Percentiles rank a stretch among this genome's conserved stretches.
These are phyloP conservation scores for Dusona sp. DNA, from an alignment of 2,888 invertebrate genomes.

Conservation along the genomic window DNA sequence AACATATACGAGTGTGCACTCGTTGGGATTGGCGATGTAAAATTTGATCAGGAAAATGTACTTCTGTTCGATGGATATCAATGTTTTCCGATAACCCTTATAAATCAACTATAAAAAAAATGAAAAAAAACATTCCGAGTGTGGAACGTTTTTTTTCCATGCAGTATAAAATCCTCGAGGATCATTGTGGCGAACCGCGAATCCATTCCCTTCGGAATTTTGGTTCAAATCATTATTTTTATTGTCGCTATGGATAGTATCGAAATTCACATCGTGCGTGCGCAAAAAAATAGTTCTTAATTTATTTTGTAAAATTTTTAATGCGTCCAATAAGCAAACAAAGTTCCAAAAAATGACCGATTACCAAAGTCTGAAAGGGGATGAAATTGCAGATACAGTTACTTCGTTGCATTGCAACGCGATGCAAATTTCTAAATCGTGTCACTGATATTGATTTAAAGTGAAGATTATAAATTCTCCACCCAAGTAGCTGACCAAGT, in stretches of 20 bases:
- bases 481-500: constrained; percentile 38
- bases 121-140: background rate
- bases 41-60: constrained; percentile 65
- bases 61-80: constrained; percentile 60
- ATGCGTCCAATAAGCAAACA: too few relatives aligned
- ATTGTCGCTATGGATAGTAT: too few relatives aligned
- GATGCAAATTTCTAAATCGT: background rate
- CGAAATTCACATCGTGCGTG: too few relatives aligned
- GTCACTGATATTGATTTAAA: constrained; percentile 8
- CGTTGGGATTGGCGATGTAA: constrained; percentile 50
- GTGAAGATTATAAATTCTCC: constrained; percentile 49
- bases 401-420: background rate
- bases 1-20: background rate
- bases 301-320: background rate
- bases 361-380: background rate
- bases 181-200: background rate
- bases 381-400: background rate
- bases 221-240: too few relatives aligned
- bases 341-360: too few relatives aligned
- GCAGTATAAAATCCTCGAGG: background rate
- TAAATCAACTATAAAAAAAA: constrained; percentile 51
- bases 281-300: too few relatives aligned
- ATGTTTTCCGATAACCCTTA: constrained; percentile 62
- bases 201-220: background rate
- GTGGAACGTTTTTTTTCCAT: background rate